Evolutionary conservation across 1,140 invertebrate genomes (phyloP), one percentile per base, ranked within the genome.

Genomic region (Apolygus lucorum): DNA sequence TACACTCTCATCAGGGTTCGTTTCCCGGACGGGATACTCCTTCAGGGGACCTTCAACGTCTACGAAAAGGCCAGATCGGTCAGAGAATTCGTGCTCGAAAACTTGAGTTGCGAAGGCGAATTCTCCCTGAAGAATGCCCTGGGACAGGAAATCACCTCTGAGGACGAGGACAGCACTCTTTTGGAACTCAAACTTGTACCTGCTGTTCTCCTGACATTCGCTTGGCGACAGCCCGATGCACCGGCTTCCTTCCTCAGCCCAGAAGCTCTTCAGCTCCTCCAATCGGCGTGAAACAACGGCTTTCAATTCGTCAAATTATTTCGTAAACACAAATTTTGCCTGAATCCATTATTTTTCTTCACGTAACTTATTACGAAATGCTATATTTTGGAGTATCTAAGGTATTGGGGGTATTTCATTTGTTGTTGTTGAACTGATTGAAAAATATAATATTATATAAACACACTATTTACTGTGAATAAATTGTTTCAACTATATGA

Each of bases 21-120:
- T 64, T 94, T 96, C 78, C 93, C 94, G 0, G 91, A 96, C 82
- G 88, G 89, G 8, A 84, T 92, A 69, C 84, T 90, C 68, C 74
- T 75, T 28, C 75, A 92, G 87, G 91, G 91, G 8, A 93, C 91
- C 11, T 94, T 94, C 79, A 85, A 84, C 27, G 87, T 92, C 0
- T 85, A 88, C 74, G 91, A 93, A 77, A 88, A 86, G 69, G 84
- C 90, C 71, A 75, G 76, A 0, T 85, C 87, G 72, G 82, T 93
- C 1, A 78, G 86, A 62, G 84, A 87, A 69, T 93, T 92, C 76
- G 84, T 93, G 0, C 81, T 83, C 76, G 88, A 91, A 74, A 86
- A 88, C 76, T 76, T 93, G 28, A 79, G 84, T 67, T 82, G 86
- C 69, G 82, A 85, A 70, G 81, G 24, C 2, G 8, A 2, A 14